Percentiles rank a stretch among this genome's conserved stretches.
phyloP scores from a whole-genome alignment of 2,797 vertebrate genomes.

The Hippopotamyrus pictus region DNA sequence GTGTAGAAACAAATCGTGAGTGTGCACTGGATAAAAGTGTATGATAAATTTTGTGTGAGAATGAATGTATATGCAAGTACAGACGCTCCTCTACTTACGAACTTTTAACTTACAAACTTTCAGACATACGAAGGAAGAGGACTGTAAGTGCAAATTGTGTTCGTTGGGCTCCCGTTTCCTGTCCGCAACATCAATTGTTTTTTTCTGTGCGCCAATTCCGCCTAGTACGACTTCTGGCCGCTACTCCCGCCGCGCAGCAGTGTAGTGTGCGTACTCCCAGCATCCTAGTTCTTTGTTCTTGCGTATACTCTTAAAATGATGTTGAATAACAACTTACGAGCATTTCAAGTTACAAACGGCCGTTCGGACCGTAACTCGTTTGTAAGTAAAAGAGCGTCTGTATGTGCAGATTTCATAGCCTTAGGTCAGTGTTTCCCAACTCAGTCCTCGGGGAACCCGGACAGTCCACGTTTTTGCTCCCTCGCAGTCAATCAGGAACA shows the following conservation, averaged over 20 bases:
- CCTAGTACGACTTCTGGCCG: rapidly evolving
- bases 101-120: neutral
- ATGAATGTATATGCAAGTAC: neutral
- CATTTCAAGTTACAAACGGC: neutral
- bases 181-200: neutral
- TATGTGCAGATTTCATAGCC: too few species aligned
- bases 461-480: neutral
- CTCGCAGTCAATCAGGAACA: neutral
- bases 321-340: neutral
- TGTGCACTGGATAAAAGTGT: neutral
- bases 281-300: neutral
- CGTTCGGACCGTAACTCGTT: too few species aligned
- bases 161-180: neutral
- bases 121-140: neutral
- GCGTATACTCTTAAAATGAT: neutral
- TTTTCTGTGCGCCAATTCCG: neutral
- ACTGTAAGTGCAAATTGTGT: neutral
- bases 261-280: neutral
- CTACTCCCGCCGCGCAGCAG: neutral
- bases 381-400: too few species aligned
- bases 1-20: neutral
- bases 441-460: neutral
- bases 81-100: neutral
- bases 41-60: neutral
- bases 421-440: too few species aligned